Percentiles rank a stretch among this genome's conserved stretches.
Conservation (phyloP, 2,888 invertebrate species). For the Rhingia campestris region DNA sequence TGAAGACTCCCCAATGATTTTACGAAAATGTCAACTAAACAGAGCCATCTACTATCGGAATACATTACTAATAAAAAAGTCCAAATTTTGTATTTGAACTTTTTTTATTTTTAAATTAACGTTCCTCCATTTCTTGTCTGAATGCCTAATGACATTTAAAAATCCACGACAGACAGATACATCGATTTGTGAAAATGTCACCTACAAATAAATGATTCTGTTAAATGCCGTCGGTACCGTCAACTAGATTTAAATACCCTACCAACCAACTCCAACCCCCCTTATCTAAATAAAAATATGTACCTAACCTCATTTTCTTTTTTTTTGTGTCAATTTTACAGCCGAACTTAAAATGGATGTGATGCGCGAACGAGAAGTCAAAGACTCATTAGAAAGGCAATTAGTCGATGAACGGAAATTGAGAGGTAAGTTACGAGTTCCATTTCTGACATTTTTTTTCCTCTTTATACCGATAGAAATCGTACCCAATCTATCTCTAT, state of each 20-base stretch:
- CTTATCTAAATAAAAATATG: neutral
- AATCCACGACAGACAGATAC: neutral
- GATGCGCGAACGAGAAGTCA: constrained; percentile 94
- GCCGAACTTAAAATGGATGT: constrained; percentile 98
- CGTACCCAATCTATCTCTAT: constrained; percentile 1
- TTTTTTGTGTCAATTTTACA: constrained; percentile 79
- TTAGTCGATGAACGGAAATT: constrained; percentile 96
- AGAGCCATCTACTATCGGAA: too few relatives aligned
- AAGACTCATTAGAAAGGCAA: constrained; percentile 96
- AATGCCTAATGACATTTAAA: neutral
- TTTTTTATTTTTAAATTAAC: too few relatives aligned
- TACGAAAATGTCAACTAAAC: too few relatives aligned
- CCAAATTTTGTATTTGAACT: too few relatives aligned
- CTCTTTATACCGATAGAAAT: constrained; percentile 14
- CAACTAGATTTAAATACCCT: neutral
- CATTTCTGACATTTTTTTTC: constrained; percentile 10
- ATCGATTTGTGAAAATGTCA: neutral
- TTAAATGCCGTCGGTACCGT: neutral
- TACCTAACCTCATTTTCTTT: constrained; percentile 14
- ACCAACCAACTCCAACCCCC: neutral
- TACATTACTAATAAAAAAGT: too few relatives aligned
- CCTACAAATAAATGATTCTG: neutral
- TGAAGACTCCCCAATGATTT: too few relatives aligned
- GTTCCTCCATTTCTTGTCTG: too few relatives aligned
- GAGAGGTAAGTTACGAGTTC: constrained; percentile 89